A percentile compares a stretch with the other conserved stretches of the same genome.
These are phyloP conservation scores for Ophion ellenae DNA, from an alignment of 2,888 invertebrate genomes.

Conservation along the genomic window DNA sequence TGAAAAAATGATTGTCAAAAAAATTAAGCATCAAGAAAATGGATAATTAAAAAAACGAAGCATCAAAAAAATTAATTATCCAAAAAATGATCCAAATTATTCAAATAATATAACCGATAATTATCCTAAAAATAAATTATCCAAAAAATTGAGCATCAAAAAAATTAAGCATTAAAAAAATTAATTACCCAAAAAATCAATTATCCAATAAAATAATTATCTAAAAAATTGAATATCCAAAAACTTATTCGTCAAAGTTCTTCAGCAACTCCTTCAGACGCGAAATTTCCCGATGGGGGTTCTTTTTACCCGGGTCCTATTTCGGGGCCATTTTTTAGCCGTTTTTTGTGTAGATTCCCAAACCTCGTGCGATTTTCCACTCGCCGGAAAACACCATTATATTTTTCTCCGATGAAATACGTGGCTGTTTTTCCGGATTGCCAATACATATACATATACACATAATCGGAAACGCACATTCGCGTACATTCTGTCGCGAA, in stretches of 20 bases:
- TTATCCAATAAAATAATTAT: too few relatives aligned
- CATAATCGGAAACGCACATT: slow-evolving; percentile 42
- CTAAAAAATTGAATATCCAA: too few relatives aligned
- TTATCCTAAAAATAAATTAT: too few relatives aligned
- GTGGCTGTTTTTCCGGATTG: slow-evolving; percentile 57
- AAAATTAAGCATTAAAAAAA: too few relatives aligned
- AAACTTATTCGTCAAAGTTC: background rate
- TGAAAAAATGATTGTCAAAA: too few relatives aligned
- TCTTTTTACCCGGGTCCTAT: background rate
- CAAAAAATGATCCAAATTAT: too few relatives aligned
- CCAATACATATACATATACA: slow-evolving; percentile 19
- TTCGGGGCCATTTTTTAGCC: background rate
- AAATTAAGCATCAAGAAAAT: too few relatives aligned
- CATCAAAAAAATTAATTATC: too few relatives aligned
- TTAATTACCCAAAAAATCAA: too few relatives aligned
- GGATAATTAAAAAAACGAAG: too few relatives aligned
- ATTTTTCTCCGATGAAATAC: slow-evolving; percentile 64
- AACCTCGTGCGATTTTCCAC: slow-evolving; percentile 7
- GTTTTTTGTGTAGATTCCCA: slow-evolving; percentile 16
- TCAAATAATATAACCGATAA: too few relatives aligned
- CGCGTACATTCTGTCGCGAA: slow-evolving; percentile 51
- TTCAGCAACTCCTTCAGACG: background rate
- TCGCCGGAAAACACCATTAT: slow-evolving; percentile 57
- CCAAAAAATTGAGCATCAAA: too few relatives aligned
- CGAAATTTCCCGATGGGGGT: background rate